Base-by-base conservation (phyloP, 1,140 invertebrate species). In the Trichonephila clavata region DNA sequence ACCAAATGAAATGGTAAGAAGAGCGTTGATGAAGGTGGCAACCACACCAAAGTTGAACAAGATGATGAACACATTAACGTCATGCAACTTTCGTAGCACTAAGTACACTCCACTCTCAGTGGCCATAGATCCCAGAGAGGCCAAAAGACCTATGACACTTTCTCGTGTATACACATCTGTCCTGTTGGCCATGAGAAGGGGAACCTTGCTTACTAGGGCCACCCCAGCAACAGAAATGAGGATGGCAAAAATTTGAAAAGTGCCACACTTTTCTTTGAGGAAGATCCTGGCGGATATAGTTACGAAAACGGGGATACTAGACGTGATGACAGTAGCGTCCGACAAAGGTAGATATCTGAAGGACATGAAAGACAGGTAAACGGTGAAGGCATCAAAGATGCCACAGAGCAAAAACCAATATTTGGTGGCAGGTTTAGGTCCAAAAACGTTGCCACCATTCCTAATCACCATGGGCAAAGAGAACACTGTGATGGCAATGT, bases 271-370 rank as follows among this genome's bases (percentile, higher is more conserved):
- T 80, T 95, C 95, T 95, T 98, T 98, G 4, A 99, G 96, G 96
- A 98, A 98, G 94, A 98, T 97, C 93, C 97, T 96, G 7, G 98
- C 98, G 95, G 98, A 98, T 94, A 99, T 97, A 65, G 98, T 97
- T n/a, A 98, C 98, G 96, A 99, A 98, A 16, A 99, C 98, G 20
- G 98, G 98, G 21, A 98, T 97, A 65, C 98, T 98, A 95, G 98
- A 98, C 20, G 98, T 98, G 87, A 98, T 97, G 6, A 98, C 98
- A 14, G 98, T 98, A 63, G 98, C 98, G 96, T 98, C 98, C 21
- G 98, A 98, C 63, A 98, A 95, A 14, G 98, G 98, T 97, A 98
- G 98, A 95, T 98, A 97, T 27, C 97, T 96, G 94, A 98, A 98
- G 57, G 98, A 90, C 14, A 94, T 65, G 59, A 94, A 94, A 65